Evolutionary conservation across 1,140 invertebrate species (phyloP).

Genomic region (Arctopsyche grandis): DNA sequence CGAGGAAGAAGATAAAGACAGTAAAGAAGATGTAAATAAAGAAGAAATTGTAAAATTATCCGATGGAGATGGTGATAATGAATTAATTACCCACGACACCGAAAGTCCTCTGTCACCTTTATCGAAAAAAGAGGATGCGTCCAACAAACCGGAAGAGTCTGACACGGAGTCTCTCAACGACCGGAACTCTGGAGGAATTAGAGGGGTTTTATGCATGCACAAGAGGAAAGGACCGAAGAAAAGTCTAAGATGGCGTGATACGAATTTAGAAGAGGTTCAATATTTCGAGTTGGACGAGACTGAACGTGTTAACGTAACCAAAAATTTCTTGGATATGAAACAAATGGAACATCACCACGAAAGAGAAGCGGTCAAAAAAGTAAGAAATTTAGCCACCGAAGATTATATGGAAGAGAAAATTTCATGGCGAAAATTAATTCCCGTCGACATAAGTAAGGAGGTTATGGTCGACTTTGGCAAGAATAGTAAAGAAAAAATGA

Average conservation of each 20-base stretch:
- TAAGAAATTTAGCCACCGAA: constrained; percentile 78
- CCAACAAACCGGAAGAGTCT: neutral
- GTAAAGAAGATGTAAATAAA: constrained; percentile 56
- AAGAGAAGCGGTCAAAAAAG: constrained; percentile 80
- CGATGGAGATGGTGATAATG: constrained; percentile 55
- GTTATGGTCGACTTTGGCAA: constrained; percentile 75
- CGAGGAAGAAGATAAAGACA: constrained; percentile 64
- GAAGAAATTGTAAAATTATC: constrained; percentile 60
- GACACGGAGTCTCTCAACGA: too few species aligned
- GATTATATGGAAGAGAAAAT: constrained; percentile 83
- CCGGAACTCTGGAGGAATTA: constrained; percentile 59
- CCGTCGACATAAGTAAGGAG: constrained; percentile 73
- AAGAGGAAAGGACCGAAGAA: constrained; percentile 83
- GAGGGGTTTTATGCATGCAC: constrained; percentile 75
- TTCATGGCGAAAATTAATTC: constrained; percentile 74
- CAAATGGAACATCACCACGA: constrained; percentile 88
- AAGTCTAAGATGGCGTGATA: constrained; percentile 85
- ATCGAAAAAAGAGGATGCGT: constrained; percentile 21
- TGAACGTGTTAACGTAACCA: constrained; percentile 93
- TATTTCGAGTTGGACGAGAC: constrained; percentile 95
- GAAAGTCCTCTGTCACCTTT: constrained; percentile 49
- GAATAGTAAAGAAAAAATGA: constrained; percentile 86
- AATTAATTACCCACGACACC: constrained; percentile 50
- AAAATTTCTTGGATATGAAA: constrained; percentile 92
- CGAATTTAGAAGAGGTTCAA: constrained; percentile 81